A percentile compares a stretch with the other conserved stretches of the same genome.
These are phyloP conservation scores for Clarias fuscus DNA, from an alignment of 2,797 vertebrate genomes.

Conservation along the genomic window DNA sequence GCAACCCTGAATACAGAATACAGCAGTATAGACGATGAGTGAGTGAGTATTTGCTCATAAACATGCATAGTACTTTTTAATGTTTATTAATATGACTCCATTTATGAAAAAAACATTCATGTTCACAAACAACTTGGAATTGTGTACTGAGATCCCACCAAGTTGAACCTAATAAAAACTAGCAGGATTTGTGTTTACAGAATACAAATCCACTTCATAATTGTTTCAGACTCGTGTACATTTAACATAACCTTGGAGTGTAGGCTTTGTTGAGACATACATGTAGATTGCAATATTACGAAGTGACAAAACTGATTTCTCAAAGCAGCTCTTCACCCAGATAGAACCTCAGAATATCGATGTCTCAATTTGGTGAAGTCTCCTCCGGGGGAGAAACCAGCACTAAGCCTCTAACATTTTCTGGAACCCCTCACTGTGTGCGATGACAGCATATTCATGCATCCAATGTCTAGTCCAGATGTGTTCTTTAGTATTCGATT, in stretches of 20 bases:
- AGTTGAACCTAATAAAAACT: not conserved
- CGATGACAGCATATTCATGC: conserved; percentile 1
- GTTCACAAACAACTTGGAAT: not conserved
- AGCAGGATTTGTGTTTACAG: not conserved
- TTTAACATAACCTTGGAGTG: not conserved
- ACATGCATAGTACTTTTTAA: not conserved
- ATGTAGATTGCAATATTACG: not conserved
- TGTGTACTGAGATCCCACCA: not conserved
- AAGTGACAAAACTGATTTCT: conserved; percentile 7
- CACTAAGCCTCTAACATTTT: not conserved
- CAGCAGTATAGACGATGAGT: not conserved
- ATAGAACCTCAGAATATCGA: not conserved
- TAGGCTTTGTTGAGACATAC: not conserved
- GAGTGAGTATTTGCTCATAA: not conserved
- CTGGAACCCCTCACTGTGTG: not conserved
- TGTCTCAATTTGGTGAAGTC: not conserved
- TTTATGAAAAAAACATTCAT: not conserved
- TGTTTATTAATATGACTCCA: not conserved
- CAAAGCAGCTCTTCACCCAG: not conserved
- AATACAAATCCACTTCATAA: not conserved
- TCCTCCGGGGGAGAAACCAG: not conserved
- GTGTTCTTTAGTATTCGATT: not conserved
- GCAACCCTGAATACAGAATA: no score
- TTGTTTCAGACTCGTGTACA: not conserved
- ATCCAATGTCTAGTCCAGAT: no score